phyloP scores from a whole-genome alignment of 2,797 vertebrate genomes.

The Girardinus metallicus region DNA sequence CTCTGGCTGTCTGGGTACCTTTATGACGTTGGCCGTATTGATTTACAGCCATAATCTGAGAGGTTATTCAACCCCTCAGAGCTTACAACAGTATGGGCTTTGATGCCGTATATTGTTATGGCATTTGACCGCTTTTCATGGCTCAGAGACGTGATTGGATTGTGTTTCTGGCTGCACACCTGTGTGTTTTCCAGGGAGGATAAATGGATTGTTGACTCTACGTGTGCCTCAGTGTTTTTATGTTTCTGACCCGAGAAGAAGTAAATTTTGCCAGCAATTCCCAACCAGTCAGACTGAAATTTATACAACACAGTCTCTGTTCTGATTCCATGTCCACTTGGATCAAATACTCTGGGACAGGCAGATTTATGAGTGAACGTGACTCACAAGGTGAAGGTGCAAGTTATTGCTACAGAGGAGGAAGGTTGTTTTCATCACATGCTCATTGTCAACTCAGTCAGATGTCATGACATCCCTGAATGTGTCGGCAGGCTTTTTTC shows the following conservation, averaged over 20 bases:
- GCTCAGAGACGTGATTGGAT: conserved; percentile 66
- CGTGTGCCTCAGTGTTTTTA: conserved; percentile 52
- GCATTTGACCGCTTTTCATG: conserved; percentile 68
- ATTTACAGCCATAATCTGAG: conserved; percentile 72
- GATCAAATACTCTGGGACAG: conserved; percentile 1
- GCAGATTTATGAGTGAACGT: conserved; percentile 10
- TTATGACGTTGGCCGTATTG: conserved; percentile 72
- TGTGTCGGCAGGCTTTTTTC: conserved; percentile 12
- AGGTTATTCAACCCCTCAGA: conserved; percentile 70
- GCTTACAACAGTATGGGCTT: conserved; percentile 66
- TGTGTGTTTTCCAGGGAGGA: conserved; percentile 66
- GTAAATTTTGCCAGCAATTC: conserved; percentile 33
- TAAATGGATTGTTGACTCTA: conserved; percentile 65
- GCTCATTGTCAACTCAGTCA: conserved; percentile 41
- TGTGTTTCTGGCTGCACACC: conserved; percentile 67
- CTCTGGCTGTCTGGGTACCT: conserved; percentile 70
- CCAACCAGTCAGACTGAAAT: conserved; percentile 35
- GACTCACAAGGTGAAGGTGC: conserved; percentile 28
- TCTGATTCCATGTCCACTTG: conserved; percentile 7
- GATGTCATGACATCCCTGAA: conserved; percentile 50
- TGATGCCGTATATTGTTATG: conserved; percentile 75
- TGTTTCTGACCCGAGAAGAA: conserved; percentile 30
- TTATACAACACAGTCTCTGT: conserved; percentile 5
- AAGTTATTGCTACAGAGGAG: conserved; percentile 42
- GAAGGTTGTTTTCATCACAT: conserved; percentile 35